Conservation (phyloP, 92 coral and sea anemone species). For the Zoanthus gigantus region DNA sequence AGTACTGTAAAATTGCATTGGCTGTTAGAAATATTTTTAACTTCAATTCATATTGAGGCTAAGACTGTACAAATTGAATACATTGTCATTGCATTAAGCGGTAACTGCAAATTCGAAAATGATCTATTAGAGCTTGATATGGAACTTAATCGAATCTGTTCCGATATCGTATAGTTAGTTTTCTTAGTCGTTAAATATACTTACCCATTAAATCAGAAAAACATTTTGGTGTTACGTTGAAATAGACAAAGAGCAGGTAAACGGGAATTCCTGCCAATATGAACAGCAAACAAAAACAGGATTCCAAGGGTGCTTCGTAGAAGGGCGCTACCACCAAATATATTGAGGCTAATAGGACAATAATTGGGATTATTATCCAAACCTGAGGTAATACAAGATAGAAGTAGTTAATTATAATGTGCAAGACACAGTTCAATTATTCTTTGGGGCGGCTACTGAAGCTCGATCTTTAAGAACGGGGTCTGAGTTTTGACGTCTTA, state of each 20-base stretch:
- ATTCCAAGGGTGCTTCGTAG: constrained; percentile 87
- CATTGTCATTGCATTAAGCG: too few relatives aligned
- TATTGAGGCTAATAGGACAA: constrained; percentile 84
- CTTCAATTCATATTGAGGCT: too few relatives aligned
- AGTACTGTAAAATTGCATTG: too few relatives aligned
- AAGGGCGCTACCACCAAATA: constrained; percentile 91
- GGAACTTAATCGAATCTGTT: too few relatives aligned
- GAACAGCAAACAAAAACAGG: constrained; percentile 89
- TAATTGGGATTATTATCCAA: constrained; percentile 71
- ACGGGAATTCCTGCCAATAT: constrained; percentile 91
- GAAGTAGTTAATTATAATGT: background rate
- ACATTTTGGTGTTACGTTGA: constrained; percentile 77
- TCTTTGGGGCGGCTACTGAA: background rate
- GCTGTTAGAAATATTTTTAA: too few relatives aligned
- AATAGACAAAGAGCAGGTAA: constrained; percentile 81
- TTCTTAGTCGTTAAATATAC: constrained; percentile 8
- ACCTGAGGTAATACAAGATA: constrained; percentile 66
- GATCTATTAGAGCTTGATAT: too few relatives aligned
- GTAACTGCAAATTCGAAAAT: too few relatives aligned
- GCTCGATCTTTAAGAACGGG: background rate
- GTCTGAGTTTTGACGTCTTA: too few relatives aligned
- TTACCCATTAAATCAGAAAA: constrained; percentile 71
- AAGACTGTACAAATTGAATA: too few relatives aligned
- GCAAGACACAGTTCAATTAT: background rate
- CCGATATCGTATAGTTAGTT: background rate